Base-by-base conservation (phyloP, 1,140 invertebrate species). In the Steinernema feltiae region DNA sequence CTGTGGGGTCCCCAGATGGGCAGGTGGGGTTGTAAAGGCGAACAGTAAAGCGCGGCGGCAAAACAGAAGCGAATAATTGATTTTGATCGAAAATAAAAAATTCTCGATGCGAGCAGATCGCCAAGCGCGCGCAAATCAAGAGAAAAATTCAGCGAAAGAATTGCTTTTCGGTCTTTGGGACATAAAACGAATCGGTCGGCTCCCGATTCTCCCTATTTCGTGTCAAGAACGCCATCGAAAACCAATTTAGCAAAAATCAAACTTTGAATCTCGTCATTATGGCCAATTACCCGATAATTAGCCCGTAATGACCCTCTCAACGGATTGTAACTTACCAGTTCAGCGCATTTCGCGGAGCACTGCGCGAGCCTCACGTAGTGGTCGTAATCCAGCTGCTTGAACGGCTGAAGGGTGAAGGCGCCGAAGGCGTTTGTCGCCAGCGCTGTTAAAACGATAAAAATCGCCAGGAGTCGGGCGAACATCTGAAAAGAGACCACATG, bases 321-420 rank as follows among this genome's bases (percentile, higher is more conserved):
- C 53, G 72, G 27, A 24, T 32, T 53, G 72, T 48, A 1, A 29
- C 48, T 30, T 30, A 78, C 77, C 74, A 76, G 76, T 69, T 78
- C 74, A 27, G 74, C 48, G 41, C 77, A 78, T 35, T 78, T 78
- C 1, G 77, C 73, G 27, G 72, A 32, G 41, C 77, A 78, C 31
- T 78, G 74, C 1, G 77, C 77, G 0, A 78, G 31, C 32, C 77
- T 27, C 30, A 78, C 71, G n/a, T 71, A 78, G 53, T 78, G 74
- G 24, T 74, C 77, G 32, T 78, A 78, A 30, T 78, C 77, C 32
- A 78, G 71, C 63, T 78, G 77, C 12, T 76, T 76, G 53, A 73
- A 78, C 35, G 77, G 77, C 24, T 76, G 74, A 29, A 78, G 63
- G 30, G 72, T 71, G 53, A 78, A 78, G 17, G 53, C 30, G 15